These are phyloP conservation scores for Formica aserva DNA, from an alignment of 2,888 invertebrate species.

Conservation along the genomic window DNA sequence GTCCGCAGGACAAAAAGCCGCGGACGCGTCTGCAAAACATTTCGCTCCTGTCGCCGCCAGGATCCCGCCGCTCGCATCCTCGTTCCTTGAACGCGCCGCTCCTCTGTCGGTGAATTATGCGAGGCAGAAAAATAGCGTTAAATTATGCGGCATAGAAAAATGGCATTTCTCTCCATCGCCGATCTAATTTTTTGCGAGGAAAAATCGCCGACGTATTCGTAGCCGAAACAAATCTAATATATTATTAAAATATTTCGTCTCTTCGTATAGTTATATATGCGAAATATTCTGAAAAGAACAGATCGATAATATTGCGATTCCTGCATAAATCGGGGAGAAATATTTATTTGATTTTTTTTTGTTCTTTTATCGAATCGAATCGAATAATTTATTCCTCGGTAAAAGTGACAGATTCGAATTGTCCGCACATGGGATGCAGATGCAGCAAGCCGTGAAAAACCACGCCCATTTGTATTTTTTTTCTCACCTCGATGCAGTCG, in stretches of 20 bases:
- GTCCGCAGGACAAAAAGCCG: slow-evolving; percentile 77
- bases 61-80: slow-evolving; percentile 75
- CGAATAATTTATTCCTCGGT: background rate
- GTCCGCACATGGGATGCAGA: slow-evolving; percentile 62
- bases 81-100: slow-evolving; percentile 49
- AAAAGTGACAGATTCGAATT: slow-evolving; percentile 33
- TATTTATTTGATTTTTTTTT: background rate
- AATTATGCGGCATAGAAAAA: slow-evolving; percentile 48
- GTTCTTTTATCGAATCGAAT: background rate
- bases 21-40: slow-evolving; percentile 80
- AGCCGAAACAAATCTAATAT: background rate
- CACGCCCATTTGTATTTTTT: slow-evolving; percentile 77
- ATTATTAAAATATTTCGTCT: slow-evolving; percentile 11
- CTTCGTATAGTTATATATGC: background rate
- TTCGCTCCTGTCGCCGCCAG: slow-evolving; percentile 77
- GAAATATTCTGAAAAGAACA: background rate
- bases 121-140: slow-evolving; percentile 55
- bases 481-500: slow-evolving; percentile 58
- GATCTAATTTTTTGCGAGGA: slow-evolving; percentile 6
- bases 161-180: background rate
- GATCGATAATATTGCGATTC: background rate
- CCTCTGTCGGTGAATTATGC: slow-evolving; percentile 56
- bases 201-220: background rate
- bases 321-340: background rate
- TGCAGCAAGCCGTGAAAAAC: slow-evolving; percentile 74